Base-by-base conservation (phyloP, 2,113 vertebrate species). In the Nerophis ophidion region DNA sequence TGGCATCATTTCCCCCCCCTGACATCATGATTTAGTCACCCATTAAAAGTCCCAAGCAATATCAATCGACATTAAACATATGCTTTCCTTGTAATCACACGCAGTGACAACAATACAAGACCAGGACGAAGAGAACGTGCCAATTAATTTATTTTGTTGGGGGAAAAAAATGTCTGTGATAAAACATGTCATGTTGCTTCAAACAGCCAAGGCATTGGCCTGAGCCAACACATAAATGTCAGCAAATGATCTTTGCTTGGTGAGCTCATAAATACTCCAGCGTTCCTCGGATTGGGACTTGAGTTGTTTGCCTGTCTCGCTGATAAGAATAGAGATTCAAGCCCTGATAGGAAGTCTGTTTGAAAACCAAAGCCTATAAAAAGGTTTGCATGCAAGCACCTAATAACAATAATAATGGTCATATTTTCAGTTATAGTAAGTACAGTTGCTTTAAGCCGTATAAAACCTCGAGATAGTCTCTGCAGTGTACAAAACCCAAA, bases 281-380 rank as follows among this genome's bases (percentile, higher is more conserved):
- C 72, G 53, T 81, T 72, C 70, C 63, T 66, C 17, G 53, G 68
- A 58, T 75, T 63, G 26, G 56, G 63, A 55, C 58, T 65, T 19
- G 47, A 75, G 55, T 77, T 85, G 79, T 88, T 84, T 83, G 70
- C 72, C 76, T 8, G 65, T 65, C 52, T 72, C 61, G 70, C 72
- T 53, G 74, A 81, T 85, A 80, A 83, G 72, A 74, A 48, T 16
- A 17, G 52, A 51, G 71, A 85, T 77, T 63, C 62, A 40, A 48
- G 35, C 42, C 63, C 45, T 33, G 80, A 82, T 82, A 74, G 42
- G 52, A 47, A 46, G 35, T 60, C 54, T 75, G 51, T 80, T 71
- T 79, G 49, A 62, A 66, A 40, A 40, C 38, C 38, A 42, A 42
- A 44, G 40, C 40, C 40, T 6, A 9, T 40, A 8, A 40, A 8